Conservation (phyloP, 2,888 invertebrate genomes). For the Tanytarsus gracilentus region DNA sequence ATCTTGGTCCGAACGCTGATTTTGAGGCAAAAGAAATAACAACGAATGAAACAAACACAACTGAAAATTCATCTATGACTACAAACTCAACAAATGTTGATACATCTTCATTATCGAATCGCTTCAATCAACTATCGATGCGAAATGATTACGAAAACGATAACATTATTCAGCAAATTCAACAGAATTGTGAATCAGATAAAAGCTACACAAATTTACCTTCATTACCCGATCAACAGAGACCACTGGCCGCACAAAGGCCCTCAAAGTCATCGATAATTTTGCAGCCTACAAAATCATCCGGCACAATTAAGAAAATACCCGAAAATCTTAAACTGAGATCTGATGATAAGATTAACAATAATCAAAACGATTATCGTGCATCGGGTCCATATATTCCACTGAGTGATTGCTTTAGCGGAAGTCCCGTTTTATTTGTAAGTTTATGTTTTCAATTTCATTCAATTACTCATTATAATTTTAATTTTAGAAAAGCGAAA, state of each 20-base stretch:
- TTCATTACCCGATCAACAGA: too few species aligned
- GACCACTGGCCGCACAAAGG: too few species aligned
- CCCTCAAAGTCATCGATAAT: slow-evolving; percentile 29
- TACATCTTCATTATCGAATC: slow-evolving; percentile 28
- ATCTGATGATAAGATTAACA: slow-evolving; percentile 32
- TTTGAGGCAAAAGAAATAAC: slow-evolving; percentile 5
- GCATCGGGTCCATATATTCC: slow-evolving; percentile 82
- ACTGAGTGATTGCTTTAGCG: slow-evolving; percentile 86
- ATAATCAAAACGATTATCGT: slow-evolving; percentile 47
- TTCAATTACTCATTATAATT: not conserved
- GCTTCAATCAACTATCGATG: slow-evolving; percentile 30
- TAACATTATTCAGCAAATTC: slow-evolving; percentile 33
- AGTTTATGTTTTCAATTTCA: not conserved
- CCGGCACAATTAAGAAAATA: slow-evolving; percentile 40
- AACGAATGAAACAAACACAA: slow-evolving; percentile 34
- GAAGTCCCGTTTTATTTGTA: slow-evolving; percentile 48
- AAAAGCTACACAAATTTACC: not conserved
- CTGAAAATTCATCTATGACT: slow-evolving; percentile 31
- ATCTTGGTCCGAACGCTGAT: slow-evolving; percentile 16
- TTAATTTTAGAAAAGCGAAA: slow-evolving; percentile 32
- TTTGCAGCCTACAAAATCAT: slow-evolving; percentile 35
- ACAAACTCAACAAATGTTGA: slow-evolving; percentile 36
- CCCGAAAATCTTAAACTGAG: slow-evolving; percentile 42
- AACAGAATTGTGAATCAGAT: not conserved
- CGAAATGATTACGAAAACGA: slow-evolving; percentile 33